A percentile compares a stretch with the other conserved stretches of the same genome.
Evolutionary conservation across 1,140 invertebrate species (phyloP).

Genomic region (Leguminivora glycinivorella): DNA sequence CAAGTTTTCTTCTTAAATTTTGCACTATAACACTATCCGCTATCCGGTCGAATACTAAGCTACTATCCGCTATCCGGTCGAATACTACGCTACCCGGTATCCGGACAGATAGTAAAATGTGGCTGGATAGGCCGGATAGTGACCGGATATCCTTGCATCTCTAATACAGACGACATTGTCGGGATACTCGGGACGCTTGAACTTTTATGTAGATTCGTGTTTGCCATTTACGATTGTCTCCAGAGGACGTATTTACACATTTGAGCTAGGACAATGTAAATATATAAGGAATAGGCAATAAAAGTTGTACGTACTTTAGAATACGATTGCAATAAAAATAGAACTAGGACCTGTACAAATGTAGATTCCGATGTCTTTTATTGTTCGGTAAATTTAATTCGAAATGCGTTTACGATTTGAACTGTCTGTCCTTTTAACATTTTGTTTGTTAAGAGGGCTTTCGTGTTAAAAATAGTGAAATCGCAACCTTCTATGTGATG

Average conservation of each 20-base stretch:
- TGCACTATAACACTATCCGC: no score
- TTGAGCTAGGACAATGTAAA: slow-evolving; percentile 21
- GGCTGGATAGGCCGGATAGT: no score
- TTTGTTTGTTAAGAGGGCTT: neutral
- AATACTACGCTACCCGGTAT: no score
- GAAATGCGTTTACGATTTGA: neutral
- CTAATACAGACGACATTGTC: slow-evolving; percentile 18
- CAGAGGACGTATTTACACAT: slow-evolving; percentile 15
- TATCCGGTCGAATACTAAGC: no score
- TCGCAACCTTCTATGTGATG: no score
- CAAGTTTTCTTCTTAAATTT: no score
- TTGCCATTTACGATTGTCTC: slow-evolving; percentile 22
- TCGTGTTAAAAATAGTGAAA: no score
- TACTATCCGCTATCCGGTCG: no score
- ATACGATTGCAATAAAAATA: slow-evolving; percentile 7
- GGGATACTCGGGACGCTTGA: slow-evolving; percentile 11
- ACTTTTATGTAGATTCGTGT: slow-evolving; percentile 26
- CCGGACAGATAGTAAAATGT: no score
- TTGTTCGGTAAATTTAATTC: neutral
- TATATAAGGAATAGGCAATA: slow-evolving; percentile 19
- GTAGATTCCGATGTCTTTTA: neutral
- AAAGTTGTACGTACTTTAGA: slow-evolving; percentile 17
- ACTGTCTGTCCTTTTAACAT: neutral
- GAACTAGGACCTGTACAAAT: neutral
- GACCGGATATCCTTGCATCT: no score